phyloP scores from a whole-genome alignment of 2,113 vertebrate genomes.

The Scatophagus argus region DNA sequence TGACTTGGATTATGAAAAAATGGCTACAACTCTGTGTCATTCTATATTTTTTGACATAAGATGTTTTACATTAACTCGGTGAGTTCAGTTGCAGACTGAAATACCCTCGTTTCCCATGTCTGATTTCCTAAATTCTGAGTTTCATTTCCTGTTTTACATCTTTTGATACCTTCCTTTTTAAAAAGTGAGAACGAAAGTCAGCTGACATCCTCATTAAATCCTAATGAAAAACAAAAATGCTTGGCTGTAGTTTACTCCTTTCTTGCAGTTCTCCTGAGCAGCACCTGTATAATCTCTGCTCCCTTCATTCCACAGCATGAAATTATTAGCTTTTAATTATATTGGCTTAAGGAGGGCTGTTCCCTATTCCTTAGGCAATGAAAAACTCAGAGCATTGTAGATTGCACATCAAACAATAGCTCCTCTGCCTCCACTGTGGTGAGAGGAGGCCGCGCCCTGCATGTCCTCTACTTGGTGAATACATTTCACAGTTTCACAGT shows the following conservation, averaged over 20 bases:
- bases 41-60: background rate
- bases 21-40: background rate
- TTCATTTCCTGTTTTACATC: background rate
- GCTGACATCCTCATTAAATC: background rate
- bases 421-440: slow-evolving; percentile 19
- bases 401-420: slow-evolving; percentile 62
- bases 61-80: background rate
- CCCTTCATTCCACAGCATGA: slow-evolving; percentile 28
- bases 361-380: slow-evolving; percentile 14
- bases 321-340: slow-evolving; percentile 52
- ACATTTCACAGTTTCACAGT: slow-evolving; percentile 37
- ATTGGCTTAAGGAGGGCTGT: slow-evolving; percentile 63
- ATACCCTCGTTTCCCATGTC: background rate
- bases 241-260: background rate
- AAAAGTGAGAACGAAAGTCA: background rate
- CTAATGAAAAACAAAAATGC: no score
- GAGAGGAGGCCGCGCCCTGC: slow-evolving; percentile 57
- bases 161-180: background rate
- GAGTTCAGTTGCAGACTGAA: background rate
- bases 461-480: slow-evolving; percentile 44
- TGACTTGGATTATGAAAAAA: background rate
- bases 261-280: background rate
- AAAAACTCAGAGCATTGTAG: slow-evolving; percentile 37
- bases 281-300: background rate
- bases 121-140: background rate